Conservation (phyloP, 2,888 invertebrate genomes). For the Lithophane semibrunnea region DNA sequence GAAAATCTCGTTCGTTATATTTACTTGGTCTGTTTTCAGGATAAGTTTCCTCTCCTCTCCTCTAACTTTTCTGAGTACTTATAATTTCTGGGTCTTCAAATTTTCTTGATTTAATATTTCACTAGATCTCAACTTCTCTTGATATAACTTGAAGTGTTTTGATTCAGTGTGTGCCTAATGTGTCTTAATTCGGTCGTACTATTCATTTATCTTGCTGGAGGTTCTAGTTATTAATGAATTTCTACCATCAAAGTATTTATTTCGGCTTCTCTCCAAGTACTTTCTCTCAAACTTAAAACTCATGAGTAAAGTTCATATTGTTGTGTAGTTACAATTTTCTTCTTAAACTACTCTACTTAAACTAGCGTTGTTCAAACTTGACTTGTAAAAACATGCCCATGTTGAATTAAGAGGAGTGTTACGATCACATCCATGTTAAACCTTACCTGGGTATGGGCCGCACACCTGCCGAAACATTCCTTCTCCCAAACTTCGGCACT, state of each 20-base stretch:
- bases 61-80: background rate
- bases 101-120: background rate
- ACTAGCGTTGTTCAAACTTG: background rate
- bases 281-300: background rate
- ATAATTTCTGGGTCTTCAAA: background rate
- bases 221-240: background rate
- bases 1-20: background rate
- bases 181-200: background rate
- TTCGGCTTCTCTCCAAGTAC: background rate
- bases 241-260: background rate
- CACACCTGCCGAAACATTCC: constrained; percentile 89
- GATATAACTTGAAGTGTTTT: background rate
- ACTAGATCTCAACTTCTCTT: background rate
- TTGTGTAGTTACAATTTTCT: background rate
- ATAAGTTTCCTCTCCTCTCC: background rate
- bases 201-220: background rate
- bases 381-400: background rate
- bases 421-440: constrained; percentile 71
- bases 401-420: background rate
- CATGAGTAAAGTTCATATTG: background rate
- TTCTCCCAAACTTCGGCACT: constrained; percentile 80
- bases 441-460: constrained; percentile 66
- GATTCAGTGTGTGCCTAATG: background rate
- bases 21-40: background rate
- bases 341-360: background rate